phyloP scores from a whole-genome alignment of 2,113 vertebrate species.

The Melanerpes aurifrons region DNA sequence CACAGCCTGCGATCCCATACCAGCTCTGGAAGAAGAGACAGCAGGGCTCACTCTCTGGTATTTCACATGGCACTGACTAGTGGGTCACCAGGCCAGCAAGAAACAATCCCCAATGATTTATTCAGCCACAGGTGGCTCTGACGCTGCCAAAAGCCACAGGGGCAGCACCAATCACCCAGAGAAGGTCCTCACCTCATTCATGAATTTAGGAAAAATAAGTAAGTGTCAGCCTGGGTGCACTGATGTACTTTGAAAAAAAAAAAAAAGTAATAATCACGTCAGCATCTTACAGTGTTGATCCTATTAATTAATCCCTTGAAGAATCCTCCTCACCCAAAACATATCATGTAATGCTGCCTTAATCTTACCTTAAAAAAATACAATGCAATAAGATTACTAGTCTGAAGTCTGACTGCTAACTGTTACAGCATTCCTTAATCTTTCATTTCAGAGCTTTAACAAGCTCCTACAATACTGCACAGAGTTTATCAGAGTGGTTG shows the following conservation, averaged over 20 bases:
- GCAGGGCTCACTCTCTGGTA: not conserved
- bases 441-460: slow-evolving; percentile 10
- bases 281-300: slow-evolving; percentile 24
- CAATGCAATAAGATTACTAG: slow-evolving; percentile 56
- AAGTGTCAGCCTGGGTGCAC: rapidly evolving
- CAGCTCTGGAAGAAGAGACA: not conserved
- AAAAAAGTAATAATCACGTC: slow-evolving; percentile 16
- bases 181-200: slow-evolving; percentile 18
- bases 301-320: slow-evolving; percentile 60
- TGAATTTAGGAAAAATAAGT: not conserved
- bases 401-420: slow-evolving; percentile 52
- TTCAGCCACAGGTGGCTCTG: not conserved
- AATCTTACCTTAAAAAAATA: slow-evolving; percentile 45
- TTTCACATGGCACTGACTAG: not conserved
- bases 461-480: slow-evolving; percentile 18
- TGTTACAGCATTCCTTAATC: slow-evolving; percentile 46
- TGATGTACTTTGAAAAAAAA: not conserved
- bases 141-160: not conserved
- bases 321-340: slow-evolving; percentile 32
- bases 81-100: slow-evolving; percentile 4
- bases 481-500: slow-evolving; percentile 42
- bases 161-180: not conserved
- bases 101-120: not conserved
- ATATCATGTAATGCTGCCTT: slow-evolving; percentile 32
- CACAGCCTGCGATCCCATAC: not conserved